phyloP scores from a whole-genome alignment of 2,888 invertebrate species.

The Ditula angustiorana region DNA sequence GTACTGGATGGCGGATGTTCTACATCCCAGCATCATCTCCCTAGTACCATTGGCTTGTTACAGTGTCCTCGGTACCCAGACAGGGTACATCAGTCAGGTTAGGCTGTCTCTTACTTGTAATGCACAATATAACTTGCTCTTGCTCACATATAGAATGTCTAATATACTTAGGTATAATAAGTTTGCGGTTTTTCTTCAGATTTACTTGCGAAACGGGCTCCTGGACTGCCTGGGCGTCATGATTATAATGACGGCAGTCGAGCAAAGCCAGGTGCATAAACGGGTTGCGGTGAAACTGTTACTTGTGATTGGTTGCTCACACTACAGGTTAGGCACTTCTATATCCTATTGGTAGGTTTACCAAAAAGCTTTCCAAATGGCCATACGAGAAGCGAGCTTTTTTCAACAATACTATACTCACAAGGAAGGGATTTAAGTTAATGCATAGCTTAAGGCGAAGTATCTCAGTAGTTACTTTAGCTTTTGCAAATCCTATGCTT shows the following conservation, averaged over 20 bases:
- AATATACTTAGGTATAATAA: too few relatives aligned
- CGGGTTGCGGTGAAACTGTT: constrained; percentile 66
- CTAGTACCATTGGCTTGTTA: constrained; percentile 60
- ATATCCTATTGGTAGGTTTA: too few relatives aligned
- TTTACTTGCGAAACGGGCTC: constrained; percentile 58
- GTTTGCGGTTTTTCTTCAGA: constrained; percentile 55
- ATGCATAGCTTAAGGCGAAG: neutral
- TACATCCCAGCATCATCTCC: constrained; percentile 62
- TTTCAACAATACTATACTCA: too few relatives aligned
- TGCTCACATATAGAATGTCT: too few relatives aligned
- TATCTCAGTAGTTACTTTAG: too few relatives aligned
- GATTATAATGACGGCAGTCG: constrained; percentile 64
- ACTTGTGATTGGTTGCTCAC: constrained; percentile 69
- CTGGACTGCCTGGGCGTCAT: constrained; percentile 65
- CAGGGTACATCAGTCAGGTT: constrained; percentile 56
- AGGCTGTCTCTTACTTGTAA: too few relatives aligned
- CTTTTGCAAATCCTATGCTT: constrained; percentile 30
- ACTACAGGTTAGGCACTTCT: constrained; percentile 59
- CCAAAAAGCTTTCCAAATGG: too few relatives aligned
- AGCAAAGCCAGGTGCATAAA: constrained; percentile 60
- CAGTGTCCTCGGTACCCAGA: constrained; percentile 50
- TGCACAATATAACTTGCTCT: too few relatives aligned
- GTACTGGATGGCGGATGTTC: constrained; percentile 61
- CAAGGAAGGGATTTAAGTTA: too few relatives aligned
- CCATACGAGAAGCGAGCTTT: too few relatives aligned